These are phyloP conservation scores for Chromis chromis DNA, from an alignment of 2,797 vertebrate species.

Conservation along the genomic window DNA sequence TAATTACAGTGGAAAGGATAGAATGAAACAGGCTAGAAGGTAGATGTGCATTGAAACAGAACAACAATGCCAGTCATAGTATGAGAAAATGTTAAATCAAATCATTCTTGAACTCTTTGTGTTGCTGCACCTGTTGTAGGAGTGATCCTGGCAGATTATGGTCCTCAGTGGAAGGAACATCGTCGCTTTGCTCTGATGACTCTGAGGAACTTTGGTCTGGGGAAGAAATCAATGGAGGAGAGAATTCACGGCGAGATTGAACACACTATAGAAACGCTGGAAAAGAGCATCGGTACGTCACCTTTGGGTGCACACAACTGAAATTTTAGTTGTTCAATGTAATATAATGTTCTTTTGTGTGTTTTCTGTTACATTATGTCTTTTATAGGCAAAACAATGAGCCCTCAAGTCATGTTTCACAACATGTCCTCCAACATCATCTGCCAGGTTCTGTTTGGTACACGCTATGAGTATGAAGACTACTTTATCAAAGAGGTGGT, in stretches of 20 bases:
- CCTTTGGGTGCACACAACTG: neutral
- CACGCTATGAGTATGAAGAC: conserved; percentile 74
- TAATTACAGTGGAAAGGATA: too few relatives aligned
- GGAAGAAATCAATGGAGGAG: conserved; percentile 83
- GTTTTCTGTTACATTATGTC: neutral
- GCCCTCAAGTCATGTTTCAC: conserved; percentile 81
- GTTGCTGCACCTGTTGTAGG: conserved; percentile 52
- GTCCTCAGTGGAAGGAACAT: conserved; percentile 77
- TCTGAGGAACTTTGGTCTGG: conserved; percentile 84
- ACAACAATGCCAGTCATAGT: neutral
- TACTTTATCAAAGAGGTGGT: conserved; percentile 71
- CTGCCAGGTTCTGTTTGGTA: conserved; percentile 81
- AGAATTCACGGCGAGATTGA: conserved; percentile 77
- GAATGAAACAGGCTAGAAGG: neutral
- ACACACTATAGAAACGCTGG: conserved; percentile 58
- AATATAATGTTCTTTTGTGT: neutral
- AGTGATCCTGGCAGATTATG: conserved; percentile 78
- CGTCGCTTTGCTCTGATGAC: conserved; percentile 82
- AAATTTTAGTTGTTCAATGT: neutral
- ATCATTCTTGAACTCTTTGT: conserved; percentile 1
- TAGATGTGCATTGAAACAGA: neutral
- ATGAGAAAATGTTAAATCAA: neutral
- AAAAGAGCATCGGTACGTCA: conserved; percentile 67
- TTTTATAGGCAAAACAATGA: conserved; percentile 65
- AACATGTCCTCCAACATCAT: conserved; percentile 83